Base-by-base conservation (phyloP, 2,888 invertebrate genomes). In the Acrobasis suavella region DNA sequence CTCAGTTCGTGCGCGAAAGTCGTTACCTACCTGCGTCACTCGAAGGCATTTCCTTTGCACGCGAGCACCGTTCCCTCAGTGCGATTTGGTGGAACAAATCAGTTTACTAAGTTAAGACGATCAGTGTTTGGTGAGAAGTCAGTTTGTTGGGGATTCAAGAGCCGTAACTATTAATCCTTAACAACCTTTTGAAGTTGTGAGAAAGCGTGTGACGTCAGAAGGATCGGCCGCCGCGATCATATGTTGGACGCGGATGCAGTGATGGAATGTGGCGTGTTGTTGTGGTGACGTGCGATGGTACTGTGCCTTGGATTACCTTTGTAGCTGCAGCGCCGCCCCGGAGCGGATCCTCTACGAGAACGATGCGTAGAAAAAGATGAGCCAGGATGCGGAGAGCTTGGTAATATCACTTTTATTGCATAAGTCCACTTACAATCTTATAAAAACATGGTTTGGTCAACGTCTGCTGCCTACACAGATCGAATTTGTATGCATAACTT, bases 341-440 rank as follows among this genome's bases (percentile, higher is more conserved):
- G 87, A 86, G 89, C 88, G 83, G 85, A 78, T 85, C 80, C 77
- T 82, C 78, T 70, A 77, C 83, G 83, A 78, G 86, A 90, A 94
- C 92, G 93, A 95, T 95, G 95, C 90, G 93, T 91, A 93, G 93
- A 92, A 94, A 94, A 94, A 93, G 94, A 95, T 95, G 95, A 95
- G 93, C 93, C 90, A 93, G 86, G 95, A 95, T 95, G 95, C 94
- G 80, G 95, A 95, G 93, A 94, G 94, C 93, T 94, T 95, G 95
- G 95, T 95, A 92, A 91, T 92, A 90, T 91, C 85, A 90, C 74
- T 89, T 86, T 81, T 75, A 76, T 80, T 78, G 77, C 63, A 62
- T 37, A 63, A 60, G 54, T 60, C 56, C 39, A 50, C 64, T 58
- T 22, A 65, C 54, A 32, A 10, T 38, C 46, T 12, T 32, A 17